phyloP scores from a whole-genome alignment of 2,888 invertebrate species.

The Brachylomia viminalis region DNA sequence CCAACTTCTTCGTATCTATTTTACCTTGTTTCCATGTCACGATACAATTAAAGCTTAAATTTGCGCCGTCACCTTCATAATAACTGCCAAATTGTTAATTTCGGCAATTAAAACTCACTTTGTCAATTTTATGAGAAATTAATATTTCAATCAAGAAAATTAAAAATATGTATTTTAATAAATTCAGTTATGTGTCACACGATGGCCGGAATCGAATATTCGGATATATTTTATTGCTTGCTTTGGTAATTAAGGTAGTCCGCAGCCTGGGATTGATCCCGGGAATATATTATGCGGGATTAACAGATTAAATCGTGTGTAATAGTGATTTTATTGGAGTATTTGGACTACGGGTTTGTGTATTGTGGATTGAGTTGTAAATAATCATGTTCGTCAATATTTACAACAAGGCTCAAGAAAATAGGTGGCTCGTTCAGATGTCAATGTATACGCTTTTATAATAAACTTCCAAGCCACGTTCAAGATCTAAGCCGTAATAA shows the following conservation, averaged over 20 bases:
- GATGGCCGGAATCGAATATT: constrained; percentile 28
- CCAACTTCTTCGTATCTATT: not conserved
- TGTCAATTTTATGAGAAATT: constrained; percentile 50
- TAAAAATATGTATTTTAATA: constrained; percentile 34
- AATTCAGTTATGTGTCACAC: constrained; percentile 33
- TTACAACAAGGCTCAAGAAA: no score
- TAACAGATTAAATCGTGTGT: constrained; percentile 43
- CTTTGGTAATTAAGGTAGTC: constrained; percentile 46
- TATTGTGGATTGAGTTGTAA: constrained; percentile 20
- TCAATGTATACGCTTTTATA: no score
- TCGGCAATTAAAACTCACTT: constrained; percentile 57
- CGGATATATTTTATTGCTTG: constrained; percentile 56
- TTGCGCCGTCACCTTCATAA: constrained; percentile 6
- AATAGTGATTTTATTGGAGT: constrained; percentile 31
- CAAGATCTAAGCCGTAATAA: no score
- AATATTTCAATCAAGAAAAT: constrained; percentile 49
- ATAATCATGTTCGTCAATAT: not conserved
- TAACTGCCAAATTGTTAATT: constrained; percentile 45
- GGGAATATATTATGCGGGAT: constrained; percentile 44
- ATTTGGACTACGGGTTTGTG: constrained; percentile 1
- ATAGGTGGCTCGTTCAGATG: no score
- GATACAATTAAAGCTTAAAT: constrained; percentile 17
- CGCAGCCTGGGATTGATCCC: constrained; percentile 45
- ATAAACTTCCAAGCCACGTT: no score
- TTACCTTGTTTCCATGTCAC: not conserved